These are phyloP conservation scores for Cataglyphis rosenhaueri DNA, from an alignment of 2,888 invertebrate species.

Conservation along the genomic window DNA sequence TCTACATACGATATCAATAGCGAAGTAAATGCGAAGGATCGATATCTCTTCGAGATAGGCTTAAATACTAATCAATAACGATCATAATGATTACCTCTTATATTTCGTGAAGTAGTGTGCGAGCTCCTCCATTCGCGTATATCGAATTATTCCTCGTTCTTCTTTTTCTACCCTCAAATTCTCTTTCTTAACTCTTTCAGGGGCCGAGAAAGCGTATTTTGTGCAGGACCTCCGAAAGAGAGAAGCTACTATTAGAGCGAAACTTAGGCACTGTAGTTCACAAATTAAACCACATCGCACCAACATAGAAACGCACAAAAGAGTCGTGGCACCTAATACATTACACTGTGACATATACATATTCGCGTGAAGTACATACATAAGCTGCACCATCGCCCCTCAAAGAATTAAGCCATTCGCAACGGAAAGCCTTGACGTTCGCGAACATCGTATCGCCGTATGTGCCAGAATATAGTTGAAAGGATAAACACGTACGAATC, in stretches of 20 bases:
- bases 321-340: slow-evolving; percentile 33
- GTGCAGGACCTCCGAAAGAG: slow-evolving; percentile 29
- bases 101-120: slow-evolving; percentile 65
- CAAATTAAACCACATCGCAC: slow-evolving; percentile 54
- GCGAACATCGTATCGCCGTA: not conserved
- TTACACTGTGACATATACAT: slow-evolving; percentile 20
- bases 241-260: slow-evolving; percentile 23
- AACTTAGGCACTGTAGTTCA: slow-evolving; percentile 54
- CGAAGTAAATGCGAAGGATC: slow-evolving; percentile 72
- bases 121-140: slow-evolving; percentile 45
- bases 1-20: slow-evolving; percentile 74
- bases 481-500: slow-evolving; percentile 30
- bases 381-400: slow-evolving; percentile 50
- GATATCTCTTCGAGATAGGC: slow-evolving; percentile 68
- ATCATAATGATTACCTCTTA: slow-evolving; percentile 71
- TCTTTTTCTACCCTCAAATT: slow-evolving; percentile 11
- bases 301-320: slow-evolving; percentile 50
- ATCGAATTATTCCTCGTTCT: slow-evolving; percentile 4
- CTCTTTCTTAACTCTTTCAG: slow-evolving; percentile 47
- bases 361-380: slow-evolving; percentile 32
- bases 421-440: slow-evolving; percentile 29
- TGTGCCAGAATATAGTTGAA: not conserved
- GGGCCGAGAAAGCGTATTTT: slow-evolving; percentile 40
- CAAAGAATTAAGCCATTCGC: slow-evolving; percentile 52
- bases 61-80: slow-evolving; percentile 82